phyloP scores from a whole-genome alignment of 1,140 invertebrate genomes.

The Leptestheria dahalacensis region DNA sequence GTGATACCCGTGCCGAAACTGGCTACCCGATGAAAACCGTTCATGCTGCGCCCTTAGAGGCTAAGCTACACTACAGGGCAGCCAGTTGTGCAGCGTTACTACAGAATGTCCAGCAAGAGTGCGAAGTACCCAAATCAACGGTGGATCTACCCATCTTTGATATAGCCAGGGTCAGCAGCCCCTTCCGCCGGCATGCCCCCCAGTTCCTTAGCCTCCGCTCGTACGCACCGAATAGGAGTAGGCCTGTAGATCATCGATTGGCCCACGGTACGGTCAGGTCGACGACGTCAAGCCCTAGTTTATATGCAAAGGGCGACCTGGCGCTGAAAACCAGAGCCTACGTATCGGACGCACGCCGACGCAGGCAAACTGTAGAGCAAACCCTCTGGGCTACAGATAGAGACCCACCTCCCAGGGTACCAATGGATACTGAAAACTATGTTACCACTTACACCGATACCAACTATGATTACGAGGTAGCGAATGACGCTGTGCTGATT shows the following conservation, averaged over 20 bases:
- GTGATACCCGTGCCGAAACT: not conserved
- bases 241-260: not conserved
- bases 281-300: not conserved
- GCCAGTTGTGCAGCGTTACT: constrained; percentile 4
- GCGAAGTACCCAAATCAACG: not conserved
- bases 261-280: not conserved
- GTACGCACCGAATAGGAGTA: not conserved
- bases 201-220: constrained; percentile 14
- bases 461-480: not conserved
- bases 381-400: not conserved
- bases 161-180: not conserved
- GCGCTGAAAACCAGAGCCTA: not conserved
- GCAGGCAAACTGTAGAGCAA: constrained; percentile 7
- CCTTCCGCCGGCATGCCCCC: constrained; percentile 5
- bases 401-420: not conserved
- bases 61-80: not conserved
- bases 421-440: not conserved
- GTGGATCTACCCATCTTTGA: not conserved
- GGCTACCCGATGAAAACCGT: not conserved
- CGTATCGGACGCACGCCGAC: not conserved
- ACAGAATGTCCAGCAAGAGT: not conserved
- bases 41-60: not conserved
- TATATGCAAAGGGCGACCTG: not conserved
- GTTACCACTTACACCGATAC: not conserved
- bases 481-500: not conserved